Conservation (phyloP, 2,888 invertebrate genomes). For the Rhingia rostrata region DNA sequence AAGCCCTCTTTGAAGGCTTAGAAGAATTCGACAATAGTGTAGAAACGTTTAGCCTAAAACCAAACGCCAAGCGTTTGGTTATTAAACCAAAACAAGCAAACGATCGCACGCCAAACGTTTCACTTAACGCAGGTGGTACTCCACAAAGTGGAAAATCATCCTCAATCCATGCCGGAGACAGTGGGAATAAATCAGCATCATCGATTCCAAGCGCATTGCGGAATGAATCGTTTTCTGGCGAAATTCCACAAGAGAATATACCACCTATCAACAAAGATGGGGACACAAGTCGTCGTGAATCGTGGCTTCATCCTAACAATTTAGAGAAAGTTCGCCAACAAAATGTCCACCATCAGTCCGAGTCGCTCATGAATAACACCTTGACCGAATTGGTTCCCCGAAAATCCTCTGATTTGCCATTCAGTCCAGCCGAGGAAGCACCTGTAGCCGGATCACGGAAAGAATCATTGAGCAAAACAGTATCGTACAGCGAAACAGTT, state of each 20-base stretch:
- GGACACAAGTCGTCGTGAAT: conserved; percentile 80
- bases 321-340: conserved; percentile 80
- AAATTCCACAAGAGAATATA: conserved; percentile 74
- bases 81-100: conserved; percentile 84
- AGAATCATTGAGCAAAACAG: conserved; percentile 74
- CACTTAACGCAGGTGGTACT: conserved; percentile 37
- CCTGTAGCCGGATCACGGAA: conserved; percentile 47
- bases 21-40: conserved; percentile 90
- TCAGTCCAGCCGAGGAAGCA: conserved; percentile 77
- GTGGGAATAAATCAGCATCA: background rate
- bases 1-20: conserved; percentile 93
- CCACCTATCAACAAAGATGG: conserved; percentile 51
- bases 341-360: conserved; percentile 76
- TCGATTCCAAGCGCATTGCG: conserved; percentile 9
- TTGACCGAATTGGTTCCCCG: conserved; percentile 80
- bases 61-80: conserved; percentile 89
- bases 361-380: conserved; percentile 79
- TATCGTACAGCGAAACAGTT: conserved; percentile 75
- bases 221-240: conserved; percentile 77
- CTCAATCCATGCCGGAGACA: conserved; percentile 16
- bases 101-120: conserved; percentile 56
- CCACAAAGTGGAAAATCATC: conserved; percentile 33
- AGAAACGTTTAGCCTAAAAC: conserved; percentile 85
- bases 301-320: conserved; percentile 82
- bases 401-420: conserved; percentile 79